These are phyloP conservation scores for Tetheella fluctuosa DNA, from an alignment of 2,888 invertebrate species.

Conservation along the genomic window DNA sequence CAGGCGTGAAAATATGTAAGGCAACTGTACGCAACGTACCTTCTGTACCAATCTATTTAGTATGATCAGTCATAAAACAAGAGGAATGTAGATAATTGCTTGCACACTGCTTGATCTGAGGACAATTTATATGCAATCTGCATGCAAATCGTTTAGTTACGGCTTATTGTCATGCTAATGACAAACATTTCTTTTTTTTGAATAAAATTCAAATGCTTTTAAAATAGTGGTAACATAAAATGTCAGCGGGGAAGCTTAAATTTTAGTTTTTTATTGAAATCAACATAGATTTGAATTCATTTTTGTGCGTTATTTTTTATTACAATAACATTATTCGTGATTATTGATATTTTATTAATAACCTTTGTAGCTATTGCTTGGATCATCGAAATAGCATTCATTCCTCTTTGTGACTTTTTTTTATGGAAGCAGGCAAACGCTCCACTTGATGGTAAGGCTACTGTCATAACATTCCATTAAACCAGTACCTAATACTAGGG, in stretches of 20 bases:
- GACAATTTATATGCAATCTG: conserved; percentile 72
- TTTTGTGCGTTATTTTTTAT: not conserved
- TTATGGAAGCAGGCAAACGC: no score
- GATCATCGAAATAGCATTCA: not conserved
- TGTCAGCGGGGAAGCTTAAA: not conserved
- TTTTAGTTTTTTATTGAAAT: not conserved
- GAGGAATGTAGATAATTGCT: conserved; percentile 66
- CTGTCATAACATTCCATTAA: no score
- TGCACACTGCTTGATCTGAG: conserved; percentile 46
- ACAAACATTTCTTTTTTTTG: conserved; percentile 32
- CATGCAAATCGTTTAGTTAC: conserved; percentile 65
- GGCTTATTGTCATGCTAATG: conserved; percentile 51
- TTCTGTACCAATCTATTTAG: not conserved
- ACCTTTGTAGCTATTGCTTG: not conserved
- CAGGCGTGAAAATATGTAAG: not conserved
- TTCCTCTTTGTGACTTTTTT: no score
- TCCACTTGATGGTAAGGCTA: no score
- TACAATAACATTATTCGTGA: not conserved
- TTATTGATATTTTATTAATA: not conserved
- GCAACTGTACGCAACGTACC: not conserved
- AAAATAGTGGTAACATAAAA: conserved; percentile 3
- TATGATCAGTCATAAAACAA: conserved; percentile 59
- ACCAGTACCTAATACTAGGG: no score
- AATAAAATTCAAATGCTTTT: conserved; percentile 17
- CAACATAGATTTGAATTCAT: not conserved